phyloP scores from a whole-genome alignment of 2,113 vertebrate species.

The Pseudorhombus dupliciocellatus region DNA sequence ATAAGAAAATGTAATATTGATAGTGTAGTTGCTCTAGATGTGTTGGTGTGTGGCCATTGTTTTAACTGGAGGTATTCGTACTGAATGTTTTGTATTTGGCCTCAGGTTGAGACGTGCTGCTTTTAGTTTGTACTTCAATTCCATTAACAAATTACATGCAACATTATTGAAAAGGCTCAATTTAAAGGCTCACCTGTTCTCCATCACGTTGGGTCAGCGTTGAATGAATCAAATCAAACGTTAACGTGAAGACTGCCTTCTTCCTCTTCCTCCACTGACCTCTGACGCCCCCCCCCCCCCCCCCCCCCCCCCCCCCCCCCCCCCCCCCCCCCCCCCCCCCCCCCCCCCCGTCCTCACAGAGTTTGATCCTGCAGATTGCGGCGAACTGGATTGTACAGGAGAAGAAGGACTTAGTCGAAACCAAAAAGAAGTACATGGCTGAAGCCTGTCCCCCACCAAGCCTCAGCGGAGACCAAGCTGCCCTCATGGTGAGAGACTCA shows the following conservation, averaged over 20 bases:
- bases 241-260: neutral
- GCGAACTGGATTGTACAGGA: slow-evolving; percentile 83
- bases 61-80: too few relatives aligned
- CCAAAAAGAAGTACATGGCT: slow-evolving; percentile 85
- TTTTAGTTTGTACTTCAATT: neutral
- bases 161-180: too few relatives aligned
- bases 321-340: too few relatives aligned
- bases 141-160: too few relatives aligned
- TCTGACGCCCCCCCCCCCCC: neutral
- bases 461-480: slow-evolving; percentile 46
- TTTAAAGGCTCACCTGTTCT: too few relatives aligned
- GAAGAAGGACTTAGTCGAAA: slow-evolving; percentile 65
- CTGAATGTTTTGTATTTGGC: neutral
- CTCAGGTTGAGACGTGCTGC: neutral
- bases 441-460: slow-evolving; percentile 81
- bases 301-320: too few relatives aligned
- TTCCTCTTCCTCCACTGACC: neutral
- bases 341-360: slow-evolving; percentile 77
- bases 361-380: slow-evolving; percentile 91
- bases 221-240: too few relatives aligned
- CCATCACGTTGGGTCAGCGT: too few relatives aligned
- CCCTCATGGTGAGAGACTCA: slow-evolving; percentile 63
- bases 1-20: too few relatives aligned
- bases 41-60: too few relatives aligned
- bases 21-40: too few relatives aligned